phyloP scores from a whole-genome alignment of 1,140 invertebrate genomes.

The Listronotus bonariensis region DNA sequence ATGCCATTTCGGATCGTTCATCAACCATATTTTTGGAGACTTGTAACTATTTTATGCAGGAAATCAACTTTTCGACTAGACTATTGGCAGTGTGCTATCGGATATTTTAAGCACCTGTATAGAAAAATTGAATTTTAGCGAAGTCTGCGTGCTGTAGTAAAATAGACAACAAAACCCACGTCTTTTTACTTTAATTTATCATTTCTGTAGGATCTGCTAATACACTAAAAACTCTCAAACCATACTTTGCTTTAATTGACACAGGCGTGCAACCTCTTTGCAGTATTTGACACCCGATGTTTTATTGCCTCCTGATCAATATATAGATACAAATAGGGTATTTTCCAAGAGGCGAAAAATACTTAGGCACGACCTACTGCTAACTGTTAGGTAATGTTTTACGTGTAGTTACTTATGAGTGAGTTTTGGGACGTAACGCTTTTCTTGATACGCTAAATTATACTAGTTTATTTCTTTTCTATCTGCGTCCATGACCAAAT shows the following conservation, averaged over 20 bases:
- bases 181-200: constrained; percentile 12
- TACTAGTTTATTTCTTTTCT: too few species aligned
- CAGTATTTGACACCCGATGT: constrained; percentile 22
- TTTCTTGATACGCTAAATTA: too few species aligned
- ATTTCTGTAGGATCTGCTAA: constrained; percentile 2
- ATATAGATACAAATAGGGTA: constrained; percentile 35
- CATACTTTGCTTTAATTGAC: constrained; percentile 32
- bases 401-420: constrained; percentile 20
- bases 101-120: too few species aligned
- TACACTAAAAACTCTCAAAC: constrained; percentile 16
- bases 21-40: too few species aligned
- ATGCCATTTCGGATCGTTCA: too few species aligned
- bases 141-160: too few species aligned
- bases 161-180: too few species aligned
- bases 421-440: constrained; percentile 16
- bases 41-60: too few species aligned
- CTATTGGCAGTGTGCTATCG: too few species aligned
- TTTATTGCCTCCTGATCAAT: constrained; percentile 30
- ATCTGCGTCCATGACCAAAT: too few species aligned
- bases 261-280: constrained; percentile 29
- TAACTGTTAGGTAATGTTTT: constrained; percentile 30
- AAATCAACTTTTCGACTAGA: too few species aligned
- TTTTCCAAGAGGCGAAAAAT: constrained; percentile 22
- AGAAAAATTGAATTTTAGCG: too few species aligned
- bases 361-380: constrained; percentile 19